These are phyloP conservation scores for Aptenodytes patagonicus DNA, from an alignment of 2,113 vertebrate species.

Conservation along the genomic window DNA sequence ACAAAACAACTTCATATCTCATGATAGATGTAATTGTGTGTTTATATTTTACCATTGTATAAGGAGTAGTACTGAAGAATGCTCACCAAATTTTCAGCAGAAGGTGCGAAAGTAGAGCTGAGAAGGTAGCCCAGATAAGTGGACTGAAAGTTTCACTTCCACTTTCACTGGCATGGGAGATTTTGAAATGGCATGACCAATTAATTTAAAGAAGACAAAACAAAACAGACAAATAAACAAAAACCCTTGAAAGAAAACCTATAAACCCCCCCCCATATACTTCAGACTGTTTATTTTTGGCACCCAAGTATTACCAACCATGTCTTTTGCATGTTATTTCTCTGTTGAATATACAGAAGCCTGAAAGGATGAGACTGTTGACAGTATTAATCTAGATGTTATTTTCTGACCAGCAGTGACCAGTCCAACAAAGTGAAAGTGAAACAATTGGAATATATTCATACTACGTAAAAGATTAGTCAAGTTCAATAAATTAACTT, in stretches of 20 bases:
- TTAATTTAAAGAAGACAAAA: neutral
- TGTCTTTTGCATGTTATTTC: neutral
- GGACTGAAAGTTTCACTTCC: neutral
- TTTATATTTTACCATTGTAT: neutral
- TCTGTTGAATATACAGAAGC: neutral
- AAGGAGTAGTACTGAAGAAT: neutral
- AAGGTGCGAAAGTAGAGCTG: neutral
- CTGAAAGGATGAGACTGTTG: neutral
- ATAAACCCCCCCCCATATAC: fast-evolving
- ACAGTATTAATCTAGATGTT: neutral
- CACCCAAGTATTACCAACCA: neutral
- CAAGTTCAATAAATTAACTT: neutral
- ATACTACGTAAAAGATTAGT: neutral
- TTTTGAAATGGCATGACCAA: neutral
- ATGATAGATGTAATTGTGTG: neutral
- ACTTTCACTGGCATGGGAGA: neutral
- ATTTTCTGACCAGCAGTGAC: neutral
- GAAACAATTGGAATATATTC: neutral
- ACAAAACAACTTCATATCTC: neutral
- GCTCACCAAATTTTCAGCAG: neutral
- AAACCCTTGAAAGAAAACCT: neutral
- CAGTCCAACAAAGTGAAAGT: neutral
- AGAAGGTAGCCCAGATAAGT: neutral
- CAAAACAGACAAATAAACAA: neutral
- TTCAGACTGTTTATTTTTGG: neutral